Evolutionary conservation across 2,888 invertebrate species (phyloP).

Genomic region (Busseola fusca): DNA sequence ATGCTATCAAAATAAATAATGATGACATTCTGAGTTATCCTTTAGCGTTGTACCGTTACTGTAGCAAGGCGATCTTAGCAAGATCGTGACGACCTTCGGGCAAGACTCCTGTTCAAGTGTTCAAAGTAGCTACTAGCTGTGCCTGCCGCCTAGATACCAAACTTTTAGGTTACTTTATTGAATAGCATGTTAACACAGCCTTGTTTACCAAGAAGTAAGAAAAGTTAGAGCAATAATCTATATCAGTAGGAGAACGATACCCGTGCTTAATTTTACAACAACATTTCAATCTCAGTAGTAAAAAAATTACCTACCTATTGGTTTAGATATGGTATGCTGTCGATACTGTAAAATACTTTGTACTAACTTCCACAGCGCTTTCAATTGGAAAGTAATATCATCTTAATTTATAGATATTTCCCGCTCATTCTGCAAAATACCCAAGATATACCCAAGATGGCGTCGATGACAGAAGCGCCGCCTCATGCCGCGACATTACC

Average conservation of each 20-base stretch:
- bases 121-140: neutral
- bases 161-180: neutral
- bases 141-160: neutral
- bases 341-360: slow-evolving; percentile 3
- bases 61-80: slow-evolving; percentile 22
- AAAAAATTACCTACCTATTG: neutral
- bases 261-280: neutral
- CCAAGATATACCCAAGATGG: slow-evolving; percentile 31
- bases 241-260: neutral
- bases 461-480: slow-evolving; percentile 11
- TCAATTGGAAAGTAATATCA: slow-evolving; percentile 13
- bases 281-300: neutral
- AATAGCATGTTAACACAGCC: neutral
- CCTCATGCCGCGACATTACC: slow-evolving; percentile 20
- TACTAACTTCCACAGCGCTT: neutral
- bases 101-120: slow-evolving; percentile 17
- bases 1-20: neutral
- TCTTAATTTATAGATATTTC: slow-evolving; percentile 11
- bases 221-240: neutral
- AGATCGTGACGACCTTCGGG: slow-evolving; percentile 53
- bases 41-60: slow-evolving; percentile 11
- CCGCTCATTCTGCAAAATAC: slow-evolving; percentile 23
- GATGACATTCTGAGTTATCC: slow-evolving; percentile 12
- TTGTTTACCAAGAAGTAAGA: neutral
- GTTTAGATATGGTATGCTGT: neutral